Conservation (phyloP, 2,888 invertebrate species). For the Panopea generosa region DNA sequence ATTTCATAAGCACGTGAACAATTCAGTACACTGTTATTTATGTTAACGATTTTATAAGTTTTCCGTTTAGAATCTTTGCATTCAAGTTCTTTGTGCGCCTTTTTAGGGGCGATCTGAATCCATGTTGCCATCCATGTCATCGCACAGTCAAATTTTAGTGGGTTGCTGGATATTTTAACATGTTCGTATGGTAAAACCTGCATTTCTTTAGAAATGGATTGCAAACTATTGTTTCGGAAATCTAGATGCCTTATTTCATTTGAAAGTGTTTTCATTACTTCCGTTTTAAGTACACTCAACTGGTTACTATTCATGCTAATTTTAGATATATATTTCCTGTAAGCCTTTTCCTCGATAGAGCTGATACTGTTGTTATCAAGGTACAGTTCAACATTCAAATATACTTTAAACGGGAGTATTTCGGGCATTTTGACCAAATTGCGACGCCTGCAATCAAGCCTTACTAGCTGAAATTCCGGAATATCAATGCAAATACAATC, state of each 20-base stretch:
- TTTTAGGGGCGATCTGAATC: background rate
- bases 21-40: background rate
- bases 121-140: background rate
- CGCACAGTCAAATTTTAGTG: background rate
- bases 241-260: background rate
- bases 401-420: background rate
- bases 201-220: background rate
- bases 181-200: background rate
- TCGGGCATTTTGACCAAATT: background rate
- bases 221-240: background rate
- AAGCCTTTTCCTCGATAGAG: background rate
- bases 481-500: background rate
- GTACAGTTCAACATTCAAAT: background rate
- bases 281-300: background rate
- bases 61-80: background rate
- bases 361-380: background rate
- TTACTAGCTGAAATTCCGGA: background rate
- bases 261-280: background rate
- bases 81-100: background rate
- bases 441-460: background rate
- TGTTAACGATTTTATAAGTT: background rate
- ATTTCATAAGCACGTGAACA: background rate
- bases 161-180: background rate
- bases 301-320: background rate
- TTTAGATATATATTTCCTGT: background rate